Percentiles rank a stretch among this genome's conserved stretches.
phyloP scores from a whole-genome alignment of 2,113 vertebrate genomes.

The Gnathochromis pfefferi region DNA sequence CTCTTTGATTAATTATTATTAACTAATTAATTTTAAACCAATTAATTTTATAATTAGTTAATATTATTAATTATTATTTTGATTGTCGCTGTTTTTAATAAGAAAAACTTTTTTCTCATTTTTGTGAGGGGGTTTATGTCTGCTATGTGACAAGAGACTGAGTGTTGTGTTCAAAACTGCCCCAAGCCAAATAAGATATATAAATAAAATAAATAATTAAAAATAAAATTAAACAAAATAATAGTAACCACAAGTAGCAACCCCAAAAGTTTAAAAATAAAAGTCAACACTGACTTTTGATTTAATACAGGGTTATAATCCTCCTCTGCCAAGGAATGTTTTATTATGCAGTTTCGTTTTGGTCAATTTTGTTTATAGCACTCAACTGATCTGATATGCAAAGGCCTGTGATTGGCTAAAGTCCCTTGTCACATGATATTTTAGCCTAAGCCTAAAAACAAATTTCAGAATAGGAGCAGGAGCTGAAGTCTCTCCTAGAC shows the following conservation, averaged over 20 bases:
- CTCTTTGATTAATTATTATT: neutral
- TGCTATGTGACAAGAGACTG: neutral
- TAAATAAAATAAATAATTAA: neutral
- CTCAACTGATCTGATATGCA: fast-evolving
- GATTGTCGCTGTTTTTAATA: fast-evolving
- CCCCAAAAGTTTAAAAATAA: neutral
- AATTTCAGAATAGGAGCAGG: neutral
- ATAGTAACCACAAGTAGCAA: neutral
- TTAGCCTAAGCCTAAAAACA: neutral
- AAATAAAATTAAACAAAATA: neutral
- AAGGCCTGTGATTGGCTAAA: fast-evolving
- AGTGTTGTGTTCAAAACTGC: neutral
- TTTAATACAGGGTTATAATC: neutral
- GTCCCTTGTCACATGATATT: fast-evolving
- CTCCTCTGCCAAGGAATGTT: neutral
- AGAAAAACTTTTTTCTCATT: fast-evolving
- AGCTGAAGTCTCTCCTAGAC: neutral
- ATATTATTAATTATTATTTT: neutral
- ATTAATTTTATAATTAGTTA: fast-evolving
- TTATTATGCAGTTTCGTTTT: fast-evolving
- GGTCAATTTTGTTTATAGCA: neutral
- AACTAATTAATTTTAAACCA: fast-evolving
- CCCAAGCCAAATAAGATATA: fast-evolving
- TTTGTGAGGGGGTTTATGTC: neutral
- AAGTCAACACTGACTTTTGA: neutral